Evolutionary conservation across 2,888 invertebrate genomes (phyloP), one percentile per base, ranked within the genome.

Genomic region (Phaonia tiefii): DNA sequence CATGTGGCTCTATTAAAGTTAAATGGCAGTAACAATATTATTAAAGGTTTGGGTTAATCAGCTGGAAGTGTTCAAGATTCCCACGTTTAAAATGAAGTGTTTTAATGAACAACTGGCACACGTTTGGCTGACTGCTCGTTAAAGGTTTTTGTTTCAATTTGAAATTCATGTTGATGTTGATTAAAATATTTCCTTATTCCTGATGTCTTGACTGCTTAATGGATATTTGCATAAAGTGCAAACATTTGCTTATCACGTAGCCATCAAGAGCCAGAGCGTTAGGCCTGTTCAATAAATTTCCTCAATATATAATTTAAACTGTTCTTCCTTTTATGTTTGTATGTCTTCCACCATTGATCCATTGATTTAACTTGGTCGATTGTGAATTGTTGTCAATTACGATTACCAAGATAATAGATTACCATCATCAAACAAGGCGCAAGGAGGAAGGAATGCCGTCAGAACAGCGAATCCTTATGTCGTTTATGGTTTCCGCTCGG

Each of bases 321-420:
- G n/a, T n/a, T n/a, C n/a, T n/a, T n/a, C n/a, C n/a, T n/a, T n/a
- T n/a, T n/a, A n/a, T n/a, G n/a, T n/a, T n/a, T n/a, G n/a, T n/a
- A n/a, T n/a, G n/a, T 8, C 31, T 31, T 31, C 37, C 22, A 39
- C 42, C 22, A 42, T 58, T 17, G 56, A n/a, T 44, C 31, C 11
- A 5, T 44, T 37, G 37, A 49, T 49, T 49, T n/a, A n/a, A n/a
- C n/a, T 31, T 22, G 51, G 60, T 72, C 77, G 80, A 75, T 81
- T 81, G 63, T 72, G 67, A 77, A 67, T 67, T 75, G 71, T 81
- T 81, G 71, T 54, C 80, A 74, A 66, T 81, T 67, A 67, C 70
- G 76, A 46, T 80, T 73, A 67, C 3, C 2, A 63, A 22, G 42
- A 63, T 63, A 63, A 63, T 63, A 63, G 63, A 63, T 63, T 63